phyloP scores from a whole-genome alignment of 1,140 invertebrate species.

The Zeugodacus cucurbitae region DNA sequence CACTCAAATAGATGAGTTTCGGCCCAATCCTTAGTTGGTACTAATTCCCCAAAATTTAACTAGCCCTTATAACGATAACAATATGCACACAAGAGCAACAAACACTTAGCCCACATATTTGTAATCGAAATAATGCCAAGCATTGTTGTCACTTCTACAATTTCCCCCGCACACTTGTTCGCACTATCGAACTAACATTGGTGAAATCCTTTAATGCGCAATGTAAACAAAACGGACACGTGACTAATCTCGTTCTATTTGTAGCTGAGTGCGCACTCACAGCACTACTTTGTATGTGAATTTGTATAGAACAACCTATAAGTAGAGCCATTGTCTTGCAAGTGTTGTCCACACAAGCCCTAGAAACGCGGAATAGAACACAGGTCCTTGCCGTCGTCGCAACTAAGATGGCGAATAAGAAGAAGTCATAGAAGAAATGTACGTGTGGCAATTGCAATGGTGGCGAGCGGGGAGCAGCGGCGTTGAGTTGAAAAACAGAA shows the following conservation, averaged over 20 bases:
- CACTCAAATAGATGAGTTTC: not conserved
- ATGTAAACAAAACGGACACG: conserved; percentile 43
- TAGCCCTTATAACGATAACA: too few species aligned
- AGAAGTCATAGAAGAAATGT: not conserved
- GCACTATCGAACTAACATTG: not conserved
- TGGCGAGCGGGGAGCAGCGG: too few species aligned
- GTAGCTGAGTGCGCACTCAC: not conserved
- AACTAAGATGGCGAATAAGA: not conserved
- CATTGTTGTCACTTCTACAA: not conserved
- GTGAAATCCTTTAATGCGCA: conserved; percentile 42
- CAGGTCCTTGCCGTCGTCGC: not conserved
- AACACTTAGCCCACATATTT: not conserved
- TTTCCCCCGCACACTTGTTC: not conserved
- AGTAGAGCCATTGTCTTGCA: not conserved
- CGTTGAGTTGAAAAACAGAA: conserved; percentile 28
- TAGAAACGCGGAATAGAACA: not conserved
- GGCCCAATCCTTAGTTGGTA: not conserved
- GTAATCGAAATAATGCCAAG: not conserved
- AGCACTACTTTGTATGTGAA: not conserved
- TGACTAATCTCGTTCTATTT: conserved; percentile 31
- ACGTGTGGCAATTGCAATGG: too few species aligned
- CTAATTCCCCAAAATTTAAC: too few species aligned
- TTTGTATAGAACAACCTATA: not conserved
- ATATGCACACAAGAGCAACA: not conserved
- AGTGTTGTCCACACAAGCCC: not conserved